phyloP scores from a whole-genome alignment of 2,113 vertebrate genomes.

The Anguilla japonica region DNA sequence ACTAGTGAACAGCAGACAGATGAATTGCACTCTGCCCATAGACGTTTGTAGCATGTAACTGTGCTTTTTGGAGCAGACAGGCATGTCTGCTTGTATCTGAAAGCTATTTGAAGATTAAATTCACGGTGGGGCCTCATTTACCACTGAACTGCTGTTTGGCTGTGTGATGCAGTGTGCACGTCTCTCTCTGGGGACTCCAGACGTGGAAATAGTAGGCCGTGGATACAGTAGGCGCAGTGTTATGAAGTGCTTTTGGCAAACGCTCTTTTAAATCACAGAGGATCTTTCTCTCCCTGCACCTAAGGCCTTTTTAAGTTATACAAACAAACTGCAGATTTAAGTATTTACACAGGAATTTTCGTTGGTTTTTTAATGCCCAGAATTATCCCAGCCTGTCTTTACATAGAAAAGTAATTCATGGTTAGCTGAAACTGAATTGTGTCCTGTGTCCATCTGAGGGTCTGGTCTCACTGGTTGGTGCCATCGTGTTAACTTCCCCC shows the following conservation, averaged over 20 bases:
- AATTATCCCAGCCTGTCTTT: not conserved
- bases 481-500: not conserved
- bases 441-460: not conserved
- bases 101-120: constrained; percentile 5
- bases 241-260: constrained; percentile 5
- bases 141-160: not conserved
- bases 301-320: constrained; percentile 10
- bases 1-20: constrained; percentile 6
- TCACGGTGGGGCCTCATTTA: constrained; percentile 1
- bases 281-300: not conserved
- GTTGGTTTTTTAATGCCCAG: not conserved
- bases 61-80: not conserved
- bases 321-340: constrained; percentile 5
- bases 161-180: not conserved
- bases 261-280: not conserved
- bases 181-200: not conserved
- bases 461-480: not conserved
- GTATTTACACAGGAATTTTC: constrained; percentile 12
- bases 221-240: not conserved
- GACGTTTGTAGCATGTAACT: not conserved
- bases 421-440: not conserved
- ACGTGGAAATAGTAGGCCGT: not conserved
- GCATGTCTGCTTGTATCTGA: not conserved
- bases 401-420: not conserved
- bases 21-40: constrained; percentile 4